Evolutionary conservation across 2,113 vertebrate species (phyloP), one percentile per base, ranked within the genome.

Genomic region (Calyptommatus sinebrachiatus): DNA sequence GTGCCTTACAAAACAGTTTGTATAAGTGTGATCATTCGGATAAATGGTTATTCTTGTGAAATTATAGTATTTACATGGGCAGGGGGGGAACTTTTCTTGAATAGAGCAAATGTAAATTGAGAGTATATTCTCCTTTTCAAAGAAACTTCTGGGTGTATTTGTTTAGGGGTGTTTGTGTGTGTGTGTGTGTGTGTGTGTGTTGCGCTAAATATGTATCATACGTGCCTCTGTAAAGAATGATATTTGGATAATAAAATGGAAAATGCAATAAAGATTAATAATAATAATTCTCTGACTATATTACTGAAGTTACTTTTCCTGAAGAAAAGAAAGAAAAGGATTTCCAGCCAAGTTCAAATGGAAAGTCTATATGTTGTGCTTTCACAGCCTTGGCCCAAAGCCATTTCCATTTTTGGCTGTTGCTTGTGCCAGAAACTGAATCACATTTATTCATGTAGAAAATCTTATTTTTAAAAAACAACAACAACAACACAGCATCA

Each of bases 391-490:
- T 53, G 46, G 29, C 77, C 6, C 24, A 29, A 9, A 75, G 61
- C 9, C 1, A 41, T 74, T 88, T 85, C 76, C 24, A 8, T 72
- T 35, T 82, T 79, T 69, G 61, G 3, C 70, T 45, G 77, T 77
- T 76, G 26, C 66, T 22, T 71, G 76, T 50, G 22, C 53, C 81
- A 81, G 45, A 76, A 41, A 75, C 0, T 71, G 41, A 20, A 87
- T 18, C 4, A 76, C 66, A 77, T 60, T 84, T 81, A 85, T 5
- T 84, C 1, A 72, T 29, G 72, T 5, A 45, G 53, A 79, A 71
- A 26, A 77, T 8, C 4, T 78, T 77, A 0, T 86, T 85, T 75
- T 80, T 77, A 84, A 77, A 73, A 69, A 83, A 67, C 79, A 79
- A n/a, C n/a, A n/a, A n/a, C n/a, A n/a, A n/a, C n/a, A 1, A 7